Conservation (phyloP, 1,140 invertebrate genomes). For the Elymnias hypermnestra region DNA sequence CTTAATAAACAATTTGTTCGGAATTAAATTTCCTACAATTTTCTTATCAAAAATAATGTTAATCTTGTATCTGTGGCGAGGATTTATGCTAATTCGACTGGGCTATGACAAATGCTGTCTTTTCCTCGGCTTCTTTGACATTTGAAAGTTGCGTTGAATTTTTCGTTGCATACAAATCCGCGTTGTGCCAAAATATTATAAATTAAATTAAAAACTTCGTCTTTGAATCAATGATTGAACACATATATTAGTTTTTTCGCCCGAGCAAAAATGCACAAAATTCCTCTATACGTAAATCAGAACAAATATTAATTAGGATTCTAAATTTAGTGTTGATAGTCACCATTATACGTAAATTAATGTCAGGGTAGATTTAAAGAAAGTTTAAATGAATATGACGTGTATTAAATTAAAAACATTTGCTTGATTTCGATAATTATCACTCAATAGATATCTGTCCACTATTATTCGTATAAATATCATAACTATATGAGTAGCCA, state of each 20-base stretch:
- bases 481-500: conserved; percentile 16
- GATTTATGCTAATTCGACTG: no score
- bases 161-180: conserved; percentile 45
- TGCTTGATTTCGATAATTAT: conserved; percentile 64
- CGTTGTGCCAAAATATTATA: conserved; percentile 66
- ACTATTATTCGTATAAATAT: conserved; percentile 43
- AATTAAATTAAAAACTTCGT: conserved; percentile 45
- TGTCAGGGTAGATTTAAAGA: conserved; percentile 75
- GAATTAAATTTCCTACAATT: no score
- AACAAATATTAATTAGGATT: conserved; percentile 52
- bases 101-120: no score
- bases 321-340: conserved; percentile 67
- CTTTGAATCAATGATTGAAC: conserved; percentile 24
- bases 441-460: conserved; percentile 59
- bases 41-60: no score
- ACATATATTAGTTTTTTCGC: conserved; percentile 3
- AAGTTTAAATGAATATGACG: conserved; percentile 56
- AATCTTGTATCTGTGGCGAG: no score
- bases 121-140: no score
- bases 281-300: conserved; percentile 49
- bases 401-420: conserved; percentile 49
- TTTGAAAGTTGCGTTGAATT: no score
- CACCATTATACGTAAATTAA: conserved; percentile 77
- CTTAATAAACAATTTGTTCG: no score
- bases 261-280: conserved; percentile 20